A percentile compares a stretch with the other conserved stretches of the same genome.
Evolutionary conservation across 30 jellyfish, hydroid and myxozoan species (phyloP).

Genomic region (Phacellophora camtschatica): DNA sequence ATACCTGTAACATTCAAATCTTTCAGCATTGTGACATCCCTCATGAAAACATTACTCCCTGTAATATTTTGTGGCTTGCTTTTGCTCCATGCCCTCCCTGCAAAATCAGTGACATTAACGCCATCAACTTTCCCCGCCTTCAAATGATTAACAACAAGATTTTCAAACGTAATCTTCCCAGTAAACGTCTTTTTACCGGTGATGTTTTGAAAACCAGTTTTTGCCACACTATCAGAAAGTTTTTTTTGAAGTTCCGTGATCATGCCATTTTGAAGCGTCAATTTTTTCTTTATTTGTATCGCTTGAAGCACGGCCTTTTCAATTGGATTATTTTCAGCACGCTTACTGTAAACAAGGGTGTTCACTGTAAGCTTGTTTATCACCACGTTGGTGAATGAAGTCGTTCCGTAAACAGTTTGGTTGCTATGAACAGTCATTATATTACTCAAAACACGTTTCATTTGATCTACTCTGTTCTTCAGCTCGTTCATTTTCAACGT

Average conservation of each 20-base stretch:
- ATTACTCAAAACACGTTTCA: not conserved
- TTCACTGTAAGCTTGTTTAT: conserved; percentile 10
- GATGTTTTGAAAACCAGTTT: not conserved
- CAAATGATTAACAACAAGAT: conserved; percentile 3
- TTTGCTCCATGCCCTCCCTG: conserved; percentile 58
- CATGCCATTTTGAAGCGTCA: not conserved
- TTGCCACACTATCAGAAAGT: conserved; percentile 48
- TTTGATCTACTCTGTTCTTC: conserved; percentile 1
- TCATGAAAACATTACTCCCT: conserved; percentile 48
- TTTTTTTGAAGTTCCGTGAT: conserved; percentile 29
- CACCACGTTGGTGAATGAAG: not conserved
- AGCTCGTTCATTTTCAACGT: conserved; percentile 16
- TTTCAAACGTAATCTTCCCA: conserved; percentile 9
- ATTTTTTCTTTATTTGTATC: not conserved
- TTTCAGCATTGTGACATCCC: conserved; percentile 9
- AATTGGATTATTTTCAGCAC: conserved; percentile 31
- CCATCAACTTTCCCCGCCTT: conserved; percentile 72
- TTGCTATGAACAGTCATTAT: conserved; percentile 40
- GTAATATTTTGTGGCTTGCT: conserved; percentile 56
- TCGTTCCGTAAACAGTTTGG: conserved; percentile 28
- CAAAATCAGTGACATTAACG: conserved; percentile 68
- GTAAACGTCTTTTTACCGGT: conserved; percentile 60
- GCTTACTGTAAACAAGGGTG: conserved; percentile 24
- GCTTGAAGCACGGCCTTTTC: conserved; percentile 53
- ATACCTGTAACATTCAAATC: conserved; percentile 40